Evolutionary conservation across 1,140 invertebrate genomes (phyloP), one percentile per base, ranked within the genome.

Genomic region (Wiebesia pumilae): DNA sequence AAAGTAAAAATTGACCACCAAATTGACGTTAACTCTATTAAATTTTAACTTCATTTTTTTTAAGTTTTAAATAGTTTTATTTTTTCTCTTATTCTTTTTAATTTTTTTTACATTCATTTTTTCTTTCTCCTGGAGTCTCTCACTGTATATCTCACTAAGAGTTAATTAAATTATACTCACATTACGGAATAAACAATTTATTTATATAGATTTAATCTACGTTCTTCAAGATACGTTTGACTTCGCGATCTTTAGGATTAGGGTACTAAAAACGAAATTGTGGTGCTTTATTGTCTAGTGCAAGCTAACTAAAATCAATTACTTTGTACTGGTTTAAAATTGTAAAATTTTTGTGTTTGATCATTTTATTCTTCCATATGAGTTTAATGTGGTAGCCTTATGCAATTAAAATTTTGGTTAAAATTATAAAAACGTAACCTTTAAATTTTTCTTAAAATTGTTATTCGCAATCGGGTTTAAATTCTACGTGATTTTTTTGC

Each of bases 1-100:
- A 85, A 85, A 85, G 77, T 62, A 33, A 81, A 85, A 71, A 85
- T 85, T 80, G 78, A 81, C 84, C 84, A 47, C 65, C 78, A 85
- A 85, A 85, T 86, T 82, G 75, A 82, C 85, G 80, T 86, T 80
- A 86, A 82, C 83, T 81, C 75, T 43, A 67, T 67, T 78, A 21
- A 78, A 21, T 3, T 14, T 65, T 47, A 40, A 33, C 21, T 16
- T 81, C 40, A 78, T 87, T 51, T n/a, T n/a, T 27, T 54, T 77
- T 47, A n/a, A 65, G n/a, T 83, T 73, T 69, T 0, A 47, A 77
- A 47, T 35, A n/a, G 2, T 83, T 7, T 73, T 40, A 0, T 27
- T 83, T 58, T 75, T 38, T 75, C 24, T 83, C 38, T 62, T 27
- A 80, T 43, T 65, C 47, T 62, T 86, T 71, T 81, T 35, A 62